phyloP scores from a whole-genome alignment of 2,888 invertebrate genomes.

The Agrenia bidenticulata region DNA sequence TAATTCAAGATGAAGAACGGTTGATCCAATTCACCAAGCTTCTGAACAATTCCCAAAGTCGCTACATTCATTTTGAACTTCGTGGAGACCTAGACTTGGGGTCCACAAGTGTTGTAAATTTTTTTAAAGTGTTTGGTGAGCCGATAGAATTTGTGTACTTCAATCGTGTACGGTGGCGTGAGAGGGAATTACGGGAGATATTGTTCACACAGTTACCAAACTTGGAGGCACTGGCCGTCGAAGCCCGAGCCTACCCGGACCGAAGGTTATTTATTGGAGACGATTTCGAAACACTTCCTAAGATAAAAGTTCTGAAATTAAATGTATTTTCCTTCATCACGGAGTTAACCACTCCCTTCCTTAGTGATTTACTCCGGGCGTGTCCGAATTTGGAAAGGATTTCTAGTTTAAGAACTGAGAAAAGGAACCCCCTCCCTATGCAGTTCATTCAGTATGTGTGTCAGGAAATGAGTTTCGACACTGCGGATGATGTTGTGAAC shows the following conservation, averaged over 20 bases:
- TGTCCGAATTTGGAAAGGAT: conserved; percentile 44
- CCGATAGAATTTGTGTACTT: conserved; percentile 40
- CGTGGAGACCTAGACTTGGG: conserved; percentile 41
- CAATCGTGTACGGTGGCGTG: conserved; percentile 45
- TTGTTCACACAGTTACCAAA: conserved; percentile 42
- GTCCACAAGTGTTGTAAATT: conserved; percentile 31
- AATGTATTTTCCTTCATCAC: conserved; percentile 44
- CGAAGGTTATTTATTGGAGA: conserved; percentile 36
- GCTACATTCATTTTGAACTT: conserved; percentile 36
- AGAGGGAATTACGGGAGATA: conserved; percentile 33
- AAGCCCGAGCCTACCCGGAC: conserved; percentile 42
- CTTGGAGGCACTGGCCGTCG: conserved; percentile 38
- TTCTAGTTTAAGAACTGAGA: conserved; percentile 35
- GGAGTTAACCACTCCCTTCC: conserved; percentile 41
- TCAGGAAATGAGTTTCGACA: conserved; percentile 41
- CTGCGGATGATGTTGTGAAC: conserved; percentile 44
- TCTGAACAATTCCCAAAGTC: conserved; percentile 10
- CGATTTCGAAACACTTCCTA: conserved; percentile 32
- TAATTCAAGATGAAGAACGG: conserved; percentile 35
- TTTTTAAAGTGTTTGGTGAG: conserved; percentile 34
- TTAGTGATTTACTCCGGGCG: conserved; percentile 38
- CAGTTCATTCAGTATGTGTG: conserved; percentile 46
- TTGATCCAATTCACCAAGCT: conserved; percentile 26
- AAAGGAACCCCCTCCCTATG: conserved; percentile 44
- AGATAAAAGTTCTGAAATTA: conserved; percentile 39